Evolutionary conservation across 2,888 invertebrate species (phyloP), one percentile per base, ranked within the genome.

Genomic region (Brachyptera putata): DNA sequence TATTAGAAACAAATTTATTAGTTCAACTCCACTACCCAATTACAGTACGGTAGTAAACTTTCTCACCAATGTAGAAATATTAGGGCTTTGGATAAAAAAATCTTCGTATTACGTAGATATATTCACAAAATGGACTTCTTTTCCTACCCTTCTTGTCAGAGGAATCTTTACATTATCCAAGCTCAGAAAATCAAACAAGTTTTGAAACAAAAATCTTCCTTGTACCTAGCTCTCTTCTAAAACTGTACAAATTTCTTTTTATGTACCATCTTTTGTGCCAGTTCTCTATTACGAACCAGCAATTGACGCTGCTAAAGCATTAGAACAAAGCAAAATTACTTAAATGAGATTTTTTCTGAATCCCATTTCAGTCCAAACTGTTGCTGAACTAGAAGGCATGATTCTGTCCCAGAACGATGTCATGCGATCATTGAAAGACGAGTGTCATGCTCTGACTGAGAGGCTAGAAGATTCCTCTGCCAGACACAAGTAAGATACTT

Each of bases 381-480:
- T 91, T 79, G 85, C 86, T 80, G 90, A 89, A 80, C 85, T 92
- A 80, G 91, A 91, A 83, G 84, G 86, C 77, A 87, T 90, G 86
- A 85, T 92, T 80, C 87, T 86, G 79, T 89, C 87, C 79, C 91
- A 92, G 85, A 90, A 89, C 84, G 86, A 86, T 84, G 88, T 91
- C 85, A 89, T 91, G 87, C 90, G 90, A 82, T 91, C 88, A 85
- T 85, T 92, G 79, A 89, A 90, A 75, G 83, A 82, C 75, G 91
- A 92, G 82, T 91, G 91, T 83, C 91, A 89, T 81, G 83, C 83
- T 78, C 85, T 92, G 78, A 91, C 91, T 75, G 83, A 86, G 80
- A 91, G 89, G 83, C 85, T 92, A 82, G 91, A 92, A 83, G 90
- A 90, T 78, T 85, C 89, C 76, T 86, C 85, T 77, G 81, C 84